A percentile compares a stretch with the other conserved stretches of the same genome.
Evolutionary conservation across 1,140 invertebrate species (phyloP).

Genomic region (Drosophila orena): DNA sequence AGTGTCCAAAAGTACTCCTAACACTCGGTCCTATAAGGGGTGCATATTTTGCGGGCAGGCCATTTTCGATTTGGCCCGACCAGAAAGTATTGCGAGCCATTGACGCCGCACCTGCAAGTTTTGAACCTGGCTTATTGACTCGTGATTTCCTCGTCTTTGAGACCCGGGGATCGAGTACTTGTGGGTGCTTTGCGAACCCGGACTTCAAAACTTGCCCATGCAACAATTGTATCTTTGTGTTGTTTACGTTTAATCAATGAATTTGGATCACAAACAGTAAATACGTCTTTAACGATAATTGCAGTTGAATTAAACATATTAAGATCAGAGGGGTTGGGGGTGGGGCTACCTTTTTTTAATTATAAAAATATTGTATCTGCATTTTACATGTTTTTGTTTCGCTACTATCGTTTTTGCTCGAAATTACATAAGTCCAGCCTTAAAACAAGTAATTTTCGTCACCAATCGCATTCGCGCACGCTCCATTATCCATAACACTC

Average conservation of each 20-base stretch:
- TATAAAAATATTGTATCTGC: slow-evolving; percentile 63
- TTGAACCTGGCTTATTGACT: slow-evolving; percentile 21
- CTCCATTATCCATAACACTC: slow-evolving; percentile 78
- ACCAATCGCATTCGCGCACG: slow-evolving; percentile 63
- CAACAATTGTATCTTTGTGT: slow-evolving; percentile 57
- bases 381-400: slow-evolving; percentile 52
- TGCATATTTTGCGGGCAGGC: slow-evolving; percentile 11
- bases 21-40: slow-evolving; percentile 11
- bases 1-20: slow-evolving; percentile 21
- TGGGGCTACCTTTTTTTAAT: slow-evolving; percentile 31
- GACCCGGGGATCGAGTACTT: slow-evolving; percentile 21
- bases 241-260: slow-evolving; percentile 53
- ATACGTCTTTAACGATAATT: slow-evolving; percentile 76
- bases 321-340: slow-evolving; percentile 54
- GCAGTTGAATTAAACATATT: slow-evolving; percentile 73
- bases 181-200: slow-evolving; percentile 32
- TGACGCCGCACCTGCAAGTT: slow-evolving; percentile 14
- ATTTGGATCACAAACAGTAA: slow-evolving; percentile 78
- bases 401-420: slow-evolving; percentile 56
- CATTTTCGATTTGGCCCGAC: background rate
- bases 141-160: slow-evolving; percentile 15
- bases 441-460: slow-evolving; percentile 73
- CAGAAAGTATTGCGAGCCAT: slow-evolving; percentile 7
- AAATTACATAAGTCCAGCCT: slow-evolving; percentile 76
- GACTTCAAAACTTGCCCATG: slow-evolving; percentile 56